These are phyloP conservation scores for Pygocentrus nattereri DNA, from an alignment of 2,797 vertebrate species.

Conservation along the genomic window DNA sequence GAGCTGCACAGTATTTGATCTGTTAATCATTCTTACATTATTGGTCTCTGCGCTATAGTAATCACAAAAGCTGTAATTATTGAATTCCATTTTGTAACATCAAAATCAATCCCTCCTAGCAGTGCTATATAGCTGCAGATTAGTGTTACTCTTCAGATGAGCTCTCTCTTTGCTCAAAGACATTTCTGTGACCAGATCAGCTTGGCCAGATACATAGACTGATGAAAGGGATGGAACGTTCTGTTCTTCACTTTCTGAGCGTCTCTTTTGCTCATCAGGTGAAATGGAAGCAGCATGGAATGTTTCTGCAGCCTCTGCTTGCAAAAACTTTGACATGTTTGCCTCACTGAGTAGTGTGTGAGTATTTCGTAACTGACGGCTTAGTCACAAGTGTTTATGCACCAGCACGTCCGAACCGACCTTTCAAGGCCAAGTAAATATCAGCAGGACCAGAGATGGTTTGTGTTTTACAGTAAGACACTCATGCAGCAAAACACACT, in stretches of 20 bases:
- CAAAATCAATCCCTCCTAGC: neutral
- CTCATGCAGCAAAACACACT: too few relatives aligned
- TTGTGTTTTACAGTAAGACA: neutral
- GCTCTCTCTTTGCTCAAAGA: neutral
- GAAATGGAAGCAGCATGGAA: neutral
- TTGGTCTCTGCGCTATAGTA: neutral
- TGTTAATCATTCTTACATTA: constrained; percentile 3
- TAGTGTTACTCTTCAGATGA: too few relatives aligned
- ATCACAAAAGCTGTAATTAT: constrained; percentile 6
- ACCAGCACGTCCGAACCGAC: neutral
- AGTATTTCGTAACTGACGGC: too few relatives aligned
- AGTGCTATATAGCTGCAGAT: neutral
- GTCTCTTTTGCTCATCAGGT: neutral
- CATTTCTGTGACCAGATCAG: neutral
- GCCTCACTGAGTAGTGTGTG: too few relatives aligned
- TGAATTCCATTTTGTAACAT: neutral
- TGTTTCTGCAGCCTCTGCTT: neutral
- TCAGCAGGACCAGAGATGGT: neutral
- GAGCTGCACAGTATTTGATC: neutral
- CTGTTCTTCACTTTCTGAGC: neutral
- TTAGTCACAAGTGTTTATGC: constrained; percentile 13
- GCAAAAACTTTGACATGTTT: neutral
- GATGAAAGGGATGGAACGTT: neutral
- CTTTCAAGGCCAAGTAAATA: constrained; percentile 18
- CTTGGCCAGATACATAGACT: neutral